Conservation (phyloP, 1,140 invertebrate genomes). For the Choristoneura fumiferana region DNA sequence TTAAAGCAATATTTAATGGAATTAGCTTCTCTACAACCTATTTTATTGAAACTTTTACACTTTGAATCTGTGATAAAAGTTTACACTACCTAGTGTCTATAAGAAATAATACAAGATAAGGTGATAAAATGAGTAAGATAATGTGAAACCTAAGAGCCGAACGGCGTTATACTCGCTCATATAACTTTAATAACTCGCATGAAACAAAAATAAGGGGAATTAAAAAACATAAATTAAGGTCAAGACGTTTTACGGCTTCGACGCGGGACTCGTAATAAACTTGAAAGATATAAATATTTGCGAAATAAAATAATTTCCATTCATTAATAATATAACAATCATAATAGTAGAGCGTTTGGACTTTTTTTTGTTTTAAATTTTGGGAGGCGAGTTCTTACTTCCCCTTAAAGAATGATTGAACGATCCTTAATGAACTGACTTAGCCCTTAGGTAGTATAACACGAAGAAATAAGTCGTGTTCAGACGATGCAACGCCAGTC, state of each 20-base stretch:
- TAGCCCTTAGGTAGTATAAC: slow-evolving; percentile 64
- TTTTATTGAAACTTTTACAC: too few species aligned
- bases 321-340: not conserved
- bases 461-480: slow-evolving; percentile 52
- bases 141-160: not conserved
- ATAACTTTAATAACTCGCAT: slow-evolving; percentile 8
- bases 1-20: too few species aligned
- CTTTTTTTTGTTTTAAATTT: not conserved
- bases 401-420: slow-evolving; percentile 64
- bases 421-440: slow-evolving; percentile 64
- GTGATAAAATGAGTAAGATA: not conserved
- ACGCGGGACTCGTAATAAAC: too few species aligned
- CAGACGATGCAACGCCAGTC: slow-evolving; percentile 44
- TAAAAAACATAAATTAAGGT: slow-evolving; percentile 5
- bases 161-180: not conserved
- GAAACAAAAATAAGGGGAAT: slow-evolving; percentile 5
- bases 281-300: too few species aligned
- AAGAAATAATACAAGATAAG: not conserved
- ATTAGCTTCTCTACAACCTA: too few species aligned
- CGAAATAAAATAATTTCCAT: not conserved
- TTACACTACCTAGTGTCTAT: too few species aligned
- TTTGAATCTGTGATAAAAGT: too few species aligned
- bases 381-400: slow-evolving; percentile 34
- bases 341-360: not conserved
- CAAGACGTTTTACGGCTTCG: not conserved